Evolutionary conservation across 2,888 invertebrate genomes (phyloP).

Genomic region (Neuroscelio doddi): DNA sequence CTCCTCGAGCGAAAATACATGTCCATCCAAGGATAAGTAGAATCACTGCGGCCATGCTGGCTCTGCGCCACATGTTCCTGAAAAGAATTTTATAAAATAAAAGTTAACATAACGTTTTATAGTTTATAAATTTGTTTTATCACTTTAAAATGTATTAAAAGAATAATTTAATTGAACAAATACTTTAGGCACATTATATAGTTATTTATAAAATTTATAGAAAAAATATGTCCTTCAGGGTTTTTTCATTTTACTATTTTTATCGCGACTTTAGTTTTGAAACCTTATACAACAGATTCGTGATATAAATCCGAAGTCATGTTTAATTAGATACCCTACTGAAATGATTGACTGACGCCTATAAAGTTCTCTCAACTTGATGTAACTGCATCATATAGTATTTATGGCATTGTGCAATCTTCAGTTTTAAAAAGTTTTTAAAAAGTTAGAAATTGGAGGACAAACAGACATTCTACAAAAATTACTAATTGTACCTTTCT

Average conservation of each 20-base stretch:
- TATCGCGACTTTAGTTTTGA: slow-evolving; percentile 1
- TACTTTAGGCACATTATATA: no score
- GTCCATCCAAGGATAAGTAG: slow-evolving; percentile 55
- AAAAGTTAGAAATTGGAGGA: no score
- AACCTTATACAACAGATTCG: slow-evolving; percentile 8
- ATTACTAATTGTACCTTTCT: background rate
- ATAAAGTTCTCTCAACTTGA: slow-evolving; percentile 5
- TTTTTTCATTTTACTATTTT: no score
- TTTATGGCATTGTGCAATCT: background rate
- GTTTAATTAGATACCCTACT: slow-evolving; percentile 6
- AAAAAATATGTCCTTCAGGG: no score
- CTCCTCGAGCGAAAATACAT: slow-evolving; percentile 50
- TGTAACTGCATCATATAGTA: background rate
- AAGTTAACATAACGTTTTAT: background rate
- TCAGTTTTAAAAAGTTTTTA: background rate
- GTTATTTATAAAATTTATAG: no score
- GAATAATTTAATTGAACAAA: no score
- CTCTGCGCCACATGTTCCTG: slow-evolving; percentile 62
- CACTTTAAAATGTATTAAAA: no score
- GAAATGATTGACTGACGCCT: slow-evolving; percentile 2
- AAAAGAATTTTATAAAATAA: slow-evolving; percentile 11
- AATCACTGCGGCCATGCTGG: slow-evolving; percentile 59
- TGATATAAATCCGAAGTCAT: slow-evolving; percentile 3
- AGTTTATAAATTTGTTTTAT: no score
- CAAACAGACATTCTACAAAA: no score